Evolutionary conservation across 1,140 invertebrate genomes (phyloP).

Genomic region (Bombus haemorrhoidalis): DNA sequence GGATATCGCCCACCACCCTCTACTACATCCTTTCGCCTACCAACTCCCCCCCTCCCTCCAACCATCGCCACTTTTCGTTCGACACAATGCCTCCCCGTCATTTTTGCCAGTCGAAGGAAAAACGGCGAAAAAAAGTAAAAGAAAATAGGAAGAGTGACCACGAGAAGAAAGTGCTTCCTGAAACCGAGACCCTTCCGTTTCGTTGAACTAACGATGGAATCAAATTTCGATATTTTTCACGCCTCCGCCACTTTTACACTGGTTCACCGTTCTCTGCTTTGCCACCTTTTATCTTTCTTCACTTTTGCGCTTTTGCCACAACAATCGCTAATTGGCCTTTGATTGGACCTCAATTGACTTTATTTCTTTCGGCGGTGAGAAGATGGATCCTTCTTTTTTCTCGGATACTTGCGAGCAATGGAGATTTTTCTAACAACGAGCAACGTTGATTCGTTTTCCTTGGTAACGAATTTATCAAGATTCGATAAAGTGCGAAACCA

Average conservation of each 20-base stretch:
- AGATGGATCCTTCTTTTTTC: not conserved
- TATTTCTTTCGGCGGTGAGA: no score
- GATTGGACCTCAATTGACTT: not conserved
- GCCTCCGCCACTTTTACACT: not conserved
- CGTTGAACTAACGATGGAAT: slow-evolving; percentile 39
- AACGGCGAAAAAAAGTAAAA: slow-evolving; percentile 7
- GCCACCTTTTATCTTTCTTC: not conserved
- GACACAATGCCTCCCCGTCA: slow-evolving; percentile 46
- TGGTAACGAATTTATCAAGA: not conserved
- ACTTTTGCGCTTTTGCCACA: not conserved
- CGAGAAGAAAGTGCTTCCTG: slow-evolving; percentile 35
- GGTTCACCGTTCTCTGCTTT: not conserved
- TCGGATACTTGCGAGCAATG: not conserved
- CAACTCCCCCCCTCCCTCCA: no score
- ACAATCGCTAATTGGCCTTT: not conserved
- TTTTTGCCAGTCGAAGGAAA: slow-evolving; percentile 28
- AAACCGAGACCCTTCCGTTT: slow-evolving; percentile 43
- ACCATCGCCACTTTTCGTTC: slow-evolving; percentile 12
- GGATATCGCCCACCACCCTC: slow-evolving; percentile 28
- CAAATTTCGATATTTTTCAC: slow-evolving; percentile 42
- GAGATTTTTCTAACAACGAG: no score
- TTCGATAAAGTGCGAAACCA: not conserved
- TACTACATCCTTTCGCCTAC: not conserved
- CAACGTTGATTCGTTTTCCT: not conserved
- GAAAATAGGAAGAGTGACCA: slow-evolving; percentile 14